phyloP scores from a whole-genome alignment of 2,113 vertebrate genomes.

The Cyanoramphus novaezelandiae region DNA sequence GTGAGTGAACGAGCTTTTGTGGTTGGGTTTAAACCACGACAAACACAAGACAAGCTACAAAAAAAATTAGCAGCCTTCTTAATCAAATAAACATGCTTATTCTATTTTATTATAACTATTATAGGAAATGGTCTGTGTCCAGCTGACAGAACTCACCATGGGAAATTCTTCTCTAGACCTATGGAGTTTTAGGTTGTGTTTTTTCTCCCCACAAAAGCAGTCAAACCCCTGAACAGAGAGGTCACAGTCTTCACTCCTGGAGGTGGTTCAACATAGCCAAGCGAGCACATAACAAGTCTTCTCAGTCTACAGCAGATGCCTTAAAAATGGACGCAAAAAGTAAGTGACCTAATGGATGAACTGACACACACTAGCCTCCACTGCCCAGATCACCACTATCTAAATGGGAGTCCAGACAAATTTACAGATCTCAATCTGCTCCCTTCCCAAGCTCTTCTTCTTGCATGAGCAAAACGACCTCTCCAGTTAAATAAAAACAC shows the following conservation, averaged over 20 bases:
- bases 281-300: rapidly evolving
- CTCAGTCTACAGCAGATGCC: rapidly evolving
- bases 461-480: neutral
- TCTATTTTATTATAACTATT: neutral
- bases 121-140: neutral
- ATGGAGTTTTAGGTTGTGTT: neutral
- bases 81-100: neutral
- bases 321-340: neutral
- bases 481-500: neutral
- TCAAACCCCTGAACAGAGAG: neutral
- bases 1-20: no score
- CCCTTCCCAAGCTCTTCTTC: neutral
- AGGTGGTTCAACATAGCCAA: neutral
- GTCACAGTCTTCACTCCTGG: neutral
- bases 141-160: neutral
- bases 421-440: neutral
- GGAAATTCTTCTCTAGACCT: neutral
- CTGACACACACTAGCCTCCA: rapidly evolving
- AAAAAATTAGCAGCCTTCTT: neutral
- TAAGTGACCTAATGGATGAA: neutral
- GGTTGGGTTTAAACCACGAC: no score
- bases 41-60: neutral
- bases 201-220: neutral
- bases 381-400: neutral
- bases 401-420: neutral